Conservation (phyloP, 1,140 invertebrate genomes). For the Anoplophora glabripennis region DNA sequence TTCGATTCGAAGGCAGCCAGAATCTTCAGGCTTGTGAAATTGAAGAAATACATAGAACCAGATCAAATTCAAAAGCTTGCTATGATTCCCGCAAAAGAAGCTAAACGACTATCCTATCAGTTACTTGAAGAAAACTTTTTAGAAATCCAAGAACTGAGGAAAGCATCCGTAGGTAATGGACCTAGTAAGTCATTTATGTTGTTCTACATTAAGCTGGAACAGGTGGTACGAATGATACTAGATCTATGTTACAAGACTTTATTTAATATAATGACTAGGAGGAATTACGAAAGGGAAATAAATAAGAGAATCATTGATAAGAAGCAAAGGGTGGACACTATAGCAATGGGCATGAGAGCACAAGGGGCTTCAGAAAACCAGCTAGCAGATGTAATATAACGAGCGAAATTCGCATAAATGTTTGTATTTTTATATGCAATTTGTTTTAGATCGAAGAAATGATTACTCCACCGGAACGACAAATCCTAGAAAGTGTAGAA, state of each 20-base stretch:
- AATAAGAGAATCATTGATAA: slow-evolving; percentile 82
- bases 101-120: slow-evolving; percentile 77
- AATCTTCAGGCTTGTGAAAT: slow-evolving; percentile 78
- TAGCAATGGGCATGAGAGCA: slow-evolving; percentile 71
- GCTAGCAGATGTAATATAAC: slow-evolving; percentile 67
- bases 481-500: slow-evolving; percentile 66
- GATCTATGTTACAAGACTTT: slow-evolving; percentile 75
- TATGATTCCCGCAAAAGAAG: slow-evolving; percentile 87
- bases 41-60: slow-evolving; percentile 79
- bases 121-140: slow-evolving; percentile 81
- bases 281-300: slow-evolving; percentile 58
- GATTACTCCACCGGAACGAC: slow-evolving; percentile 72
- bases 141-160: slow-evolving; percentile 66
- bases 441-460: slow-evolving; percentile 67
- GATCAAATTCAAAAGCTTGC: slow-evolving; percentile 84
- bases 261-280: slow-evolving; percentile 66
- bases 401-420: not conserved
- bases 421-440: slow-evolving; percentile 7
- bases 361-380: slow-evolving; percentile 71
- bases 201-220: slow-evolving; percentile 68
- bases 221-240: slow-evolving; percentile 70
- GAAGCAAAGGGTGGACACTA: slow-evolving; percentile 75
- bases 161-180: slow-evolving; percentile 55
- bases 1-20: slow-evolving; percentile 82
- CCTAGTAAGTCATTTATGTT: slow-evolving; percentile 69